A percentile compares a stretch with the other conserved stretches of the same genome.
phyloP scores from a whole-genome alignment of 2,888 invertebrate genomes.

The Lapara coniferarum region DNA sequence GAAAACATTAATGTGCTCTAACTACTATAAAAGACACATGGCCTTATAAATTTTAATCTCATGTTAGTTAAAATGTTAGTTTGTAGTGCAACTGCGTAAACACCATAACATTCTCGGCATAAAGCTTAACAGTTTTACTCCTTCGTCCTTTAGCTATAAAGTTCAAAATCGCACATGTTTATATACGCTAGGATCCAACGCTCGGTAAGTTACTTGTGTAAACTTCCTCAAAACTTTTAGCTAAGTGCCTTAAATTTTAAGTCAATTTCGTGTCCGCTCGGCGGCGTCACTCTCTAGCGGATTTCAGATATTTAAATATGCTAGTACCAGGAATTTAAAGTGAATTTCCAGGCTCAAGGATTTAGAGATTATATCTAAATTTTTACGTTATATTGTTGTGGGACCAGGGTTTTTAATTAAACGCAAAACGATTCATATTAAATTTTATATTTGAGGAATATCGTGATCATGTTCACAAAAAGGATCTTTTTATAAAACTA shows the following conservation, averaged over 20 bases:
- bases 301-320: conserved; percentile 51
- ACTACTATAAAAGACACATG: background rate
- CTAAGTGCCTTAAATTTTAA: conserved; percentile 75
- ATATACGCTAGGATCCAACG: conserved; percentile 53
- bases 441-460: conserved; percentile 25
- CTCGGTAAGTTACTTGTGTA: conserved; percentile 54
- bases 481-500: background rate
- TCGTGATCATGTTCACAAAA: background rate
- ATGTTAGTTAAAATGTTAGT: conserved; percentile 7
- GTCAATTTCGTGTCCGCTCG: conserved; percentile 62
- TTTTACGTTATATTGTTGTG: conserved; percentile 29
- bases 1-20: background rate
- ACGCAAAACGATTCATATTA: conserved; percentile 30
- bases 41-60: conserved; percentile 3
- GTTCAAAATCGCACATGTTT: conserved; percentile 43
- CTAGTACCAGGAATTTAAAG: conserved; percentile 32
- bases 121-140: background rate
- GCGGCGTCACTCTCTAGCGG: conserved; percentile 46
- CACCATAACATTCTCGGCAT: conserved; percentile 18
- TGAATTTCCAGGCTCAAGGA: conserved; percentile 35
- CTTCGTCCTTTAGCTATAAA: conserved; percentile 28
- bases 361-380: conserved; percentile 33
- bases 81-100: conserved; percentile 24
- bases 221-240: conserved; percentile 63
- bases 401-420: conserved; percentile 36